Base-by-base conservation (phyloP, 2,888 invertebrate species). In the Pachliopta kotzebuea region DNA sequence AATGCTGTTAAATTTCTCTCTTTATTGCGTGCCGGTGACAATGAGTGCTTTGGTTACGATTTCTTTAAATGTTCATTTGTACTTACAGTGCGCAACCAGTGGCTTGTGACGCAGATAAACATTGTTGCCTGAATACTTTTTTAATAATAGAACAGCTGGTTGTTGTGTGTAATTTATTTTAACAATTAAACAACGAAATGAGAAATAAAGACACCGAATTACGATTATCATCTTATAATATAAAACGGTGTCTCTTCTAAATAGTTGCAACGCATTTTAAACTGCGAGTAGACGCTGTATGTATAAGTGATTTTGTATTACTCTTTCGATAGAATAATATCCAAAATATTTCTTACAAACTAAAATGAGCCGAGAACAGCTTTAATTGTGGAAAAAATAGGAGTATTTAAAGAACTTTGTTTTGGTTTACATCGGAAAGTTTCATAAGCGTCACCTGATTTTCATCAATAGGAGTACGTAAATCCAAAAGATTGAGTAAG, bases 1-100 rank as follows among this genome's bases (percentile, higher is more conserved):
- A 83, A 81, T 81, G 67, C 72, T 69, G 73, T 71, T 71, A 70
- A 78, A 74, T 78, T 79, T 79, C 78, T 74, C 78, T 72, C 72
- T 75, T 80, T 80, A 81, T 79, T 62, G 68, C 70, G 65, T 63
- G 71, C 67, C 66, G 72, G 70, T 73, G 75, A 83, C 81, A 84
- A 84, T 82, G 71, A 72, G 65, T 74, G 74, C 72, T 78, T 71
- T 74, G 70, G 73, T 71, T 75, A 73, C 79, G 74, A 80, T 78
- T 76, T 75, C 75, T 79, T 72, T 76, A 70, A 68, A 65, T 69
- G 42, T 68, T 70, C 72, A 74, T 74, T 76, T 71, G 70, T 74
- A 76, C 74, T 75, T 73, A 71, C 60, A 66, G 68, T 74, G 55
- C 63, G 72, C 58, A 69, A 64, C 66, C 74, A 78, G 45, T 74